Evolutionary conservation across 2,888 invertebrate species (phyloP).

Genomic region (Xestia rhomboidea): DNA sequence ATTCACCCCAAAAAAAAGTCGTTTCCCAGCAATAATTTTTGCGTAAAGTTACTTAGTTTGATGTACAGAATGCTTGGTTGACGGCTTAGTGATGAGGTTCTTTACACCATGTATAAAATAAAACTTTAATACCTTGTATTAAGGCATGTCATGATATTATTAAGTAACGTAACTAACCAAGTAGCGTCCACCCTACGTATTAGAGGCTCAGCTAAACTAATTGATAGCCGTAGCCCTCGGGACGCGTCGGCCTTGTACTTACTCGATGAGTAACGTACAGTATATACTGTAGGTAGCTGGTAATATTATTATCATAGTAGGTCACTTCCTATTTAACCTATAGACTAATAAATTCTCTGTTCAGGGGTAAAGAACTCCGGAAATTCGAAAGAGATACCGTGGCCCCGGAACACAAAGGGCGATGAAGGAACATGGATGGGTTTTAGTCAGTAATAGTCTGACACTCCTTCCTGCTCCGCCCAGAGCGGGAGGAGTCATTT

Average conservation of each 20-base stretch:
- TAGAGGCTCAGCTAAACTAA: slow-evolving; percentile 40
- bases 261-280: slow-evolving; percentile 28
- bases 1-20: too few species aligned
- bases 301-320: slow-evolving; percentile 24
- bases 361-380: background rate
- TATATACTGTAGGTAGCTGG: background rate
- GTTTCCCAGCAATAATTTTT: too few species aligned
- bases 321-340: slow-evolving; percentile 20
- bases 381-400: too few species aligned
- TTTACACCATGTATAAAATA: too few species aligned
- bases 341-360: background rate
- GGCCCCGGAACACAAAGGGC: too few species aligned
- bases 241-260: slow-evolving; percentile 52
- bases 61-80: too few species aligned
- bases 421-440: too few species aligned
- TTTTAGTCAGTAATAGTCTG: too few species aligned
- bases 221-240: slow-evolving; percentile 45
- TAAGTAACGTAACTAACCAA: background rate
- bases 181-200: background rate
- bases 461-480: too few species aligned
- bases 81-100: too few species aligned
- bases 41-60: too few species aligned
- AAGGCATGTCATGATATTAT: background rate
- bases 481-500: too few species aligned
- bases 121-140: background rate